Evolutionary conservation across 2,113 vertebrate genomes (phyloP).

Genomic region (Myrmecophaga tridactyla): DNA sequence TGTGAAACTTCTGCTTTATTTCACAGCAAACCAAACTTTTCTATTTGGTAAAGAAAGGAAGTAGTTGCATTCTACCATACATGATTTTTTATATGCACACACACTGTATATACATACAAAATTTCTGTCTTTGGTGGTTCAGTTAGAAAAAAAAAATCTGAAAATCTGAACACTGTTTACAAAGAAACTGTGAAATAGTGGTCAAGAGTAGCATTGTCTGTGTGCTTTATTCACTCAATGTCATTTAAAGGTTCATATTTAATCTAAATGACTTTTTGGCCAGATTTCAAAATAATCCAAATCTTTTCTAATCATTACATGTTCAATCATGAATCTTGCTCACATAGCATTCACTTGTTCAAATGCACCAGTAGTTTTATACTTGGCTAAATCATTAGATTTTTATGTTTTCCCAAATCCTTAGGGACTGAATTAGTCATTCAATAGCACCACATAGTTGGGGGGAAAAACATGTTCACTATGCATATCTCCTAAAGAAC

Average conservation of each 20-base stretch:
- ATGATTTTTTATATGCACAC: constrained; percentile 65
- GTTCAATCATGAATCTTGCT: background rate
- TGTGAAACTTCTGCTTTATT: constrained; percentile 55
- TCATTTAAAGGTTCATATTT: constrained; percentile 60
- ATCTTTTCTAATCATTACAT: background rate
- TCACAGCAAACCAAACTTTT: constrained; percentile 64
- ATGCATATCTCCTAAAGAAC: constrained; percentile 61
- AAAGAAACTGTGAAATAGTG: constrained; percentile 54
- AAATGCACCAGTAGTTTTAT: constrained; percentile 59
- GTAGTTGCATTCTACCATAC: constrained; percentile 52
- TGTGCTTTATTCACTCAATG: constrained; percentile 54
- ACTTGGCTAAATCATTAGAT: background rate
- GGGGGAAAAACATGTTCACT: constrained; percentile 59
- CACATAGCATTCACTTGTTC: background rate
- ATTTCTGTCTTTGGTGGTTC: constrained; percentile 82
- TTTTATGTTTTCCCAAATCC: constrained; percentile 66
- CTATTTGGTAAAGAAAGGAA: constrained; percentile 65
- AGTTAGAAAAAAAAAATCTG: constrained; percentile 51
- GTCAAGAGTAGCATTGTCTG: constrained; percentile 44
- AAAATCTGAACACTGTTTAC: constrained; percentile 60
- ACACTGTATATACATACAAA: constrained; percentile 62
- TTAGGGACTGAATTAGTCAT: constrained; percentile 69
- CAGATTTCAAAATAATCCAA: constrained; percentile 11
- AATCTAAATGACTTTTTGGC: background rate
- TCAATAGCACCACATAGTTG: constrained; percentile 80